phyloP scores from a whole-genome alignment of 1,140 invertebrate genomes.

The Heliconius hermathena region DNA sequence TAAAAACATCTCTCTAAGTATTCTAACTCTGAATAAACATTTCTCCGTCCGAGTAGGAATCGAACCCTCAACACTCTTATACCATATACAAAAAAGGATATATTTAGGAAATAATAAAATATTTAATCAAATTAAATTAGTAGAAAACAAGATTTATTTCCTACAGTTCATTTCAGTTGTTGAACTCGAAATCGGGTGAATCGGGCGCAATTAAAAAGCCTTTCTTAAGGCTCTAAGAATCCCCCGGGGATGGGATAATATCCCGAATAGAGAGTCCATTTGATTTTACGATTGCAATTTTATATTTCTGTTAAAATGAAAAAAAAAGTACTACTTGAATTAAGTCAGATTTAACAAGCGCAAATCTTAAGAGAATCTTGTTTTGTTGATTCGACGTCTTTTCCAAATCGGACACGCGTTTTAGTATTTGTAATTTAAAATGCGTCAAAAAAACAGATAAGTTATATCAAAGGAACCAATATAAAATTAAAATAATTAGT shows the following conservation, averaged over 20 bases:
- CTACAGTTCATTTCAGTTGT: conserved; percentile 1
- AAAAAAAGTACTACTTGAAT: neutral
- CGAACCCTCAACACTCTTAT: no score
- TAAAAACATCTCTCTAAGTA: neutral
- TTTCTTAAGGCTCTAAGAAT: neutral
- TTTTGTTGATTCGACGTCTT: neutral
- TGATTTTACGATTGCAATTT: conserved; percentile 7
- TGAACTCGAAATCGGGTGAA: neutral
- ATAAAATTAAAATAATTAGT: no score
- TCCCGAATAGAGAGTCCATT: neutral
- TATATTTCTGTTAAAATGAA: neutral
- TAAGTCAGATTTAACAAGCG: neutral
- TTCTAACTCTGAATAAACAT: neutral
- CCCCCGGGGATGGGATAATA: neutral
- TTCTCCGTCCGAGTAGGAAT: no score
- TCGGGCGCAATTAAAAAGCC: conserved; percentile 14
- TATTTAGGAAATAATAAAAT: neutral
- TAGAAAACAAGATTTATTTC: neutral
- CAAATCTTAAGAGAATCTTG: neutral
- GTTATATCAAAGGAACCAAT: no score
- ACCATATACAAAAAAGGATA: neutral
- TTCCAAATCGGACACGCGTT: neutral
- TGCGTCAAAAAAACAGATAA: no score
- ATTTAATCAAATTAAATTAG: neutral
- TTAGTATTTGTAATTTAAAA: no score